Percentiles rank a stretch among this genome's conserved stretches.
Conservation (phyloP, 2,888 invertebrate species). For the Osedax fenrisi region DNA sequence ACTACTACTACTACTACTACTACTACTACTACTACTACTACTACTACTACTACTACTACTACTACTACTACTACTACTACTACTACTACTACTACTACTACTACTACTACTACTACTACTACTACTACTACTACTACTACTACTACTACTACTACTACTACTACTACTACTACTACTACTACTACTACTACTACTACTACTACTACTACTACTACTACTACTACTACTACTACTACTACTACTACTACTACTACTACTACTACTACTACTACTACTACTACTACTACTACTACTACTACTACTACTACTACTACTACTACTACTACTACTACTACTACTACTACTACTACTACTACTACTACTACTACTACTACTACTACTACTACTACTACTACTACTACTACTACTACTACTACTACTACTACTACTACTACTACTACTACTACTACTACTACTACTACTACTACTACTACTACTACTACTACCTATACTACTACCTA, state of each 20-base stretch:
- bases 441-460: not conserved
- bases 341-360: conserved; percentile 30
- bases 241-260: not conserved
- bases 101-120: too few species aligned
- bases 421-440: not conserved
- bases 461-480: not conserved
- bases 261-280: not conserved
- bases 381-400: conserved; percentile 19
- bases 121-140: too few species aligned
- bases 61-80: too few species aligned
- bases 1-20: too few species aligned
- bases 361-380: conserved; percentile 25
- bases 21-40: too few species aligned
- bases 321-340: conserved; percentile 23
- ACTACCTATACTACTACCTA: not conserved
- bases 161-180: too few species aligned
- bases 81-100: too few species aligned
- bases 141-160: too few species aligned
- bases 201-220: not conserved
- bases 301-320: conserved; percentile 23
- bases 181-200: too few species aligned
- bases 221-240: not conserved
- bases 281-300: conserved; percentile 1
- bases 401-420: not conserved
- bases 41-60: too few species aligned